Percentiles rank a stretch among this genome's conserved stretches.
Conservation (phyloP, 2,113 vertebrate genomes). For the Albula glossodonta region DNA sequence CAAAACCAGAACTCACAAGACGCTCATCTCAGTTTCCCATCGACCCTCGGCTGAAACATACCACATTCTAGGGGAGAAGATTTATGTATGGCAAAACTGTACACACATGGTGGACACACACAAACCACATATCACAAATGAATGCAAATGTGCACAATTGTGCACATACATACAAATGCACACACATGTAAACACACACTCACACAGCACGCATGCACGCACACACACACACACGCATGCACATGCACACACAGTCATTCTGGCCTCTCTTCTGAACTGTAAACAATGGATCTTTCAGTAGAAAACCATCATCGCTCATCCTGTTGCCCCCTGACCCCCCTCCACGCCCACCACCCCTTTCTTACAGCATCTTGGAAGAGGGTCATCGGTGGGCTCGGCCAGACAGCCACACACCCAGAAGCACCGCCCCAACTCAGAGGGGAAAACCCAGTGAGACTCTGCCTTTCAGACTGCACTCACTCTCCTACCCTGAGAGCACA, state of each 20-base stretch:
- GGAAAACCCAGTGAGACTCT: slow-evolving; percentile 42
- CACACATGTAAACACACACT: background rate
- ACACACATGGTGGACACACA: background rate
- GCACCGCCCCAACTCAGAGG: slow-evolving; percentile 27
- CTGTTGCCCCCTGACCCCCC: slow-evolving; percentile 51
- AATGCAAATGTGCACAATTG: too few species aligned
- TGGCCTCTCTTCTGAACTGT: slow-evolving; percentile 27
- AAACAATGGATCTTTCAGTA: slow-evolving; percentile 47
- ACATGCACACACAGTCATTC: background rate
- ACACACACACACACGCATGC: background rate
- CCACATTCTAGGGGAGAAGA: background rate
- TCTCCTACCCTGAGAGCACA: slow-evolving; percentile 28
- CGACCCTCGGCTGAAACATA: background rate
- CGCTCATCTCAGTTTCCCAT: background rate
- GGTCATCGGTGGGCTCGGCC: slow-evolving; percentile 50
- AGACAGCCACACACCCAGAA: slow-evolving; percentile 51
- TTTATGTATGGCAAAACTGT: background rate
- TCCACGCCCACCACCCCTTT: slow-evolving; percentile 33
- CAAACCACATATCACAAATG: background rate
- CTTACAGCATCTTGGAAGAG: slow-evolving; percentile 44
- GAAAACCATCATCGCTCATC: slow-evolving; percentile 51
- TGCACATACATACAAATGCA: background rate
- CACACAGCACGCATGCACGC: background rate
- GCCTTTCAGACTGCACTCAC: slow-evolving; percentile 7
- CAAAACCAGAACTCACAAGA: background rate